These are phyloP conservation scores for Ammodytes dubius DNA, from an alignment of 2,113 vertebrate genomes.

Conservation along the genomic window DNA sequence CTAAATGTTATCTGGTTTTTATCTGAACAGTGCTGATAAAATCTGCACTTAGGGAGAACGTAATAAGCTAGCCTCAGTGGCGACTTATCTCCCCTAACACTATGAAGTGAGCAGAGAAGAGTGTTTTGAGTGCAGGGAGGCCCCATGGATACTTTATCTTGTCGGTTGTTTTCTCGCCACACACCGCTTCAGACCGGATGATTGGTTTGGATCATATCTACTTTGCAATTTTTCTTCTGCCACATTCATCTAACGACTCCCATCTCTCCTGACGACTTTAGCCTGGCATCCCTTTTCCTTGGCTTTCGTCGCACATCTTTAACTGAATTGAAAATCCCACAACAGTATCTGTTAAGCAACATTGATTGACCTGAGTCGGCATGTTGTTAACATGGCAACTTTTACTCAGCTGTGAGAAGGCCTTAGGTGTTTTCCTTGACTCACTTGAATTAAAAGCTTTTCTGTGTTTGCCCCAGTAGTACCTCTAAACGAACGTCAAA, in stretches of 20 bases:
- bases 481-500: not conserved
- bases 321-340: not conserved
- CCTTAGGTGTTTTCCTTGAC: not conserved
- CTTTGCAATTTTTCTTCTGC: conserved; percentile 1
- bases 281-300: not conserved
- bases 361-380: not conserved
- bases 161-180: conserved; percentile 3
- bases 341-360: not conserved
- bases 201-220: conserved; percentile 53
- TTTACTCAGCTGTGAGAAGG: not conserved
- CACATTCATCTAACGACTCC: not conserved
- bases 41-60: conserved; percentile 41
- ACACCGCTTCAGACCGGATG: conserved; percentile 12
- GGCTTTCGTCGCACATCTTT: not conserved
- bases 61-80: conserved; percentile 21
- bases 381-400: not conserved
- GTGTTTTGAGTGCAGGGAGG: conserved; percentile 20
- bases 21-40: conserved; percentile 43
- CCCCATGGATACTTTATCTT: conserved; percentile 40
- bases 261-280: not conserved
- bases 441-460: not conserved
- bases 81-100: conserved; percentile 19
- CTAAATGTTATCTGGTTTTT: conserved; percentile 19
- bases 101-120: conserved; percentile 11
- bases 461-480: not conserved